Evolutionary conservation across 2,113 vertebrate species (phyloP), one percentile per base, ranked within the genome.

Genomic region (Psittacara wagleri): DNA sequence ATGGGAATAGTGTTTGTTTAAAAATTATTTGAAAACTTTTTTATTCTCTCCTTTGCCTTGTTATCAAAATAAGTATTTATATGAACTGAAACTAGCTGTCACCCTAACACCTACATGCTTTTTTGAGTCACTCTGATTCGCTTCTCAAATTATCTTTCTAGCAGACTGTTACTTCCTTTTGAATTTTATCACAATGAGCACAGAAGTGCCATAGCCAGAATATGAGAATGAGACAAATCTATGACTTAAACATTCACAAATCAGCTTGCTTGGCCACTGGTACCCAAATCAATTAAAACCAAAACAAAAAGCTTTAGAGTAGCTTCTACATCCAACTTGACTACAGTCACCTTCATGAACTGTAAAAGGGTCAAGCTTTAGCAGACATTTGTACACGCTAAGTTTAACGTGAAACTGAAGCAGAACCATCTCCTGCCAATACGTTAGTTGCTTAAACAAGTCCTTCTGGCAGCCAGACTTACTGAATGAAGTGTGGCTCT

Each of bases 21-120:
- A 41, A 59, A 87, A 86, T 55, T 37, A 17, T 73, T 66, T 86
- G 73, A 79, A 81, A 94, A 84, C 28, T 73, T 95, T 75, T 54
- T 41, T 72, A 49, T 82, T 90, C 88, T 92, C 67, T 78, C 23
- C 5, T 84, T 83, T 63, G 48, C 86, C 74, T 92, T 22, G 7
- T 78, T 79, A 92, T 79, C 91, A 91, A 93, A 92, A 89, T 48
- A 84, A 37, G 41, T 80, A 92, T 66, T 96, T 96, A 72, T 29
- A 86, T 12, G 17, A 94, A 94, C 13, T 33, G 52, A 94, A 91
- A 79, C 59, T 80, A 91, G 63, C 49, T 94, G 83, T 73, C 86
- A 92, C 62, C 44, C n/a, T 59, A 79, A 82, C 92, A 92, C 95
- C 88, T 96, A 91, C 77, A 43, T 49, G 48, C 57, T 88, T 91